A percentile compares a stretch with the other conserved stretches of the same genome.
Evolutionary conservation across 1,140 invertebrate species (phyloP).

Genomic region (Campodea augens): DNA sequence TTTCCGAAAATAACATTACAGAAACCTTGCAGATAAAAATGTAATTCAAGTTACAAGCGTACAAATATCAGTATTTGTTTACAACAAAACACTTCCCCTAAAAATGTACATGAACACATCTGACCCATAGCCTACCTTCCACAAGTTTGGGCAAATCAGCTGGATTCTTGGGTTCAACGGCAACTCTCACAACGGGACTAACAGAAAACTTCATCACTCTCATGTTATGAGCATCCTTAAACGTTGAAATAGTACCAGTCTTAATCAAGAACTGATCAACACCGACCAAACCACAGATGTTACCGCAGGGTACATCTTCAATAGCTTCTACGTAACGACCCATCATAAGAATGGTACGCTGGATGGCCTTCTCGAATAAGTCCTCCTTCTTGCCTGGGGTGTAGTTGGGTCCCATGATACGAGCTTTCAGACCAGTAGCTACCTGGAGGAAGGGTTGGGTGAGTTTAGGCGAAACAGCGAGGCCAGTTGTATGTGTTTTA

Average conservation of each 20-base stretch:
- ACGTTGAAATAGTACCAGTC: slow-evolving; percentile 97
- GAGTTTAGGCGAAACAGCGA: neutral
- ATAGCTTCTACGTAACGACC: slow-evolving; percentile 98
- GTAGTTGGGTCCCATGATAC: slow-evolving; percentile 98
- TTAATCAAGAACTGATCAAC: slow-evolving; percentile 99
- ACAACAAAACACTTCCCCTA: too few relatives aligned
- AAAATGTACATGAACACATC: too few relatives aligned
- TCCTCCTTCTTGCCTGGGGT: slow-evolving; percentile 96
- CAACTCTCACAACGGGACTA: slow-evolving; percentile 96
- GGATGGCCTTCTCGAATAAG: slow-evolving; percentile 96
- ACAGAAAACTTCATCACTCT: slow-evolving; percentile 98
- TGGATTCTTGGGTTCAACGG: slow-evolving; percentile 98
- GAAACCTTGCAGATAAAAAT: too few relatives aligned
- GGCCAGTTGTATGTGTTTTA: neutral
- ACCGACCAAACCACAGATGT: slow-evolving; percentile 98
- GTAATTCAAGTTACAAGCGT: too few relatives aligned
- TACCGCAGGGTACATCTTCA: slow-evolving; percentile 97
- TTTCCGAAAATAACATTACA: too few relatives aligned
- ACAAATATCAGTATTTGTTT: too few relatives aligned
- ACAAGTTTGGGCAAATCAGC: slow-evolving; percentile 97
- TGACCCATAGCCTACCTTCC: slow-evolving; percentile 68
- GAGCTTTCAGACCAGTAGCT: slow-evolving; percentile 82
- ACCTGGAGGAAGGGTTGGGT: slow-evolving; percentile 21
- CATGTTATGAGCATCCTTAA: slow-evolving; percentile 99
- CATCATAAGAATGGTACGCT: slow-evolving; percentile 99